These are phyloP conservation scores for Centroberyx gerrardi DNA, from an alignment of 2,797 vertebrate species.

Conservation along the genomic window DNA sequence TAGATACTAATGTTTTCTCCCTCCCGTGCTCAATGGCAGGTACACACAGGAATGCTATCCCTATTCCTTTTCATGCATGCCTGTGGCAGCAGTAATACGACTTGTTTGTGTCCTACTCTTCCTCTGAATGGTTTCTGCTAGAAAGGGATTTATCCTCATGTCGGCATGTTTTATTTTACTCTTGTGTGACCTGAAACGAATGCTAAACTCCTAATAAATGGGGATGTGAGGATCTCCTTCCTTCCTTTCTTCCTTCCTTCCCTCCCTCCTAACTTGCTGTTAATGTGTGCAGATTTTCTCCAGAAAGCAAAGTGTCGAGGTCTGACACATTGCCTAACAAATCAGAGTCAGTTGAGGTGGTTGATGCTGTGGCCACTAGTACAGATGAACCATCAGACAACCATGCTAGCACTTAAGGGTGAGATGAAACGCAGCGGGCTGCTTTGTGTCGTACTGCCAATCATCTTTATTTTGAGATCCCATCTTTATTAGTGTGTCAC, in stretches of 20 bases:
- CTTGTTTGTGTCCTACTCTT: slow-evolving; percentile 19
- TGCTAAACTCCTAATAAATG: neutral
- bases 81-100: slow-evolving; percentile 18
- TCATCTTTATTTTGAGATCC: slow-evolving; percentile 57
- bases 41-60: slow-evolving; percentile 25
- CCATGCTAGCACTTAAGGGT: slow-evolving; percentile 82
- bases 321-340: slow-evolving; percentile 79
- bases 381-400: slow-evolving; percentile 79
- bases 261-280: slow-evolving; percentile 23
- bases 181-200: slow-evolving; percentile 46
- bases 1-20: neutral
- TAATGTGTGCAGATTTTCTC: slow-evolving; percentile 78
- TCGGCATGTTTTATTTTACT: slow-evolving; percentile 14
- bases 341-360: slow-evolving; percentile 82
- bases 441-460: slow-evolving; percentile 63
- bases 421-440: slow-evolving; percentile 62
- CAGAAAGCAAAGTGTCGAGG: slow-evolving; percentile 79
- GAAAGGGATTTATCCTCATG: slow-evolving; percentile 39
- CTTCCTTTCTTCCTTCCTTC: slow-evolving; percentile 27
- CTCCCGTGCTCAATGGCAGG: slow-evolving; percentile 3
- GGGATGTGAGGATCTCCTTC: slow-evolving; percentile 26
- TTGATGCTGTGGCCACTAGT: slow-evolving; percentile 75
- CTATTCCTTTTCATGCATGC: slow-evolving; percentile 13
- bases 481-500: slow-evolving; percentile 52
- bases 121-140: slow-evolving; percentile 40